Percentiles rank a stretch among this genome's conserved stretches.
phyloP scores from a whole-genome alignment of 92 coral and sea anemone genomes.

The Montipora capitata region DNA sequence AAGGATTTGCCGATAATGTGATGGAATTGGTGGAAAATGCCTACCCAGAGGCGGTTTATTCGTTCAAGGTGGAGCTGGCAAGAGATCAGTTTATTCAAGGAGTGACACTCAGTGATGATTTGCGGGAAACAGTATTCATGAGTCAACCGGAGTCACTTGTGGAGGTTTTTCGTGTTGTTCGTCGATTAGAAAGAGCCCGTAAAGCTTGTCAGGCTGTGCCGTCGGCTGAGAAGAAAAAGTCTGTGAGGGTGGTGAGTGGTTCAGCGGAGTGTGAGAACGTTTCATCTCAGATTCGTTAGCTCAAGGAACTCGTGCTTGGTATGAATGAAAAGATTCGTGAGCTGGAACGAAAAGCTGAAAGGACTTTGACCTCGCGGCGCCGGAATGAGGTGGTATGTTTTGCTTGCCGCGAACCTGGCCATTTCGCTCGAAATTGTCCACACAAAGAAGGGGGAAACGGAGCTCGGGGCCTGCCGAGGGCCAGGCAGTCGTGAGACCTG shows the following conservation, averaged over 20 bases:
- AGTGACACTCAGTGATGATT: conserved; percentile 32
- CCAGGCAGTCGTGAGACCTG: conserved; percentile 34
- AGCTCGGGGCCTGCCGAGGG: conserved; percentile 62
- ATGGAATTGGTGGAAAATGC: conserved; percentile 75
- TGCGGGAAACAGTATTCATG: conserved; percentile 49
- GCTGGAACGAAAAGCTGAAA: conserved; percentile 41
- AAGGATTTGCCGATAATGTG: conserved; percentile 61
- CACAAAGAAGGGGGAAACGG: conserved; percentile 34
- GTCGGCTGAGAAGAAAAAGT: conserved; percentile 10
- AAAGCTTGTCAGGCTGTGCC: conserved; percentile 45
- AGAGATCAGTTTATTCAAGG: conserved; percentile 47
- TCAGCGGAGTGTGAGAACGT: conserved; percentile 16
- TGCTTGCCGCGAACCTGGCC: conserved; percentile 43
- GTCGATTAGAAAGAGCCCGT: conserved; percentile 52
- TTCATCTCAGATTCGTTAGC: conserved; percentile 54
- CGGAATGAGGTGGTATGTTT: conserved; percentile 20
- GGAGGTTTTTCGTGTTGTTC: conserved; percentile 61
- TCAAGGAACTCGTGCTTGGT: conserved; percentile 54
- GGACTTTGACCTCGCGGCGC: conserved; percentile 2
- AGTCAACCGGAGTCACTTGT: conserved; percentile 53
- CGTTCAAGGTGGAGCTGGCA: conserved; percentile 52
- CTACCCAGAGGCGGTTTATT: conserved; percentile 68
- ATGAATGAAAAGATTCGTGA: conserved; percentile 63
- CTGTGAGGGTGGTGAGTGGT: conserved; percentile 18
- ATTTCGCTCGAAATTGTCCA: conserved; percentile 45